Evolutionary conservation across 2,797 vertebrate species (phyloP).

Genomic region (Catamblyrhynchus diadema): DNA sequence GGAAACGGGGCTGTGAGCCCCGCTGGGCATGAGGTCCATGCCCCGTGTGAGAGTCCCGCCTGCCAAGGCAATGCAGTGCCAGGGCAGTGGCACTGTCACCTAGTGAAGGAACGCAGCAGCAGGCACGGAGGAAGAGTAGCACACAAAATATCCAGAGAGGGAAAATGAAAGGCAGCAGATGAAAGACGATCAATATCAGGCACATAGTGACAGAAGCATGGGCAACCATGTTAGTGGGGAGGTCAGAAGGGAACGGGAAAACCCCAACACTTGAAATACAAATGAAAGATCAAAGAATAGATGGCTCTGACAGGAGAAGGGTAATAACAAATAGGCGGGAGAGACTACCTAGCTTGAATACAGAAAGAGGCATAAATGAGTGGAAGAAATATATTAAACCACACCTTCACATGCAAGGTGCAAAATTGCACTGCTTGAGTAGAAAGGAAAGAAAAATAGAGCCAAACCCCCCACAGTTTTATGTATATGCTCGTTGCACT

Average conservation of each 20-base stretch:
- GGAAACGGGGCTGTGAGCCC: fast-evolving
- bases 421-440: background rate
- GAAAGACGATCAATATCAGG: background rate
- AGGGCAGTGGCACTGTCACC: background rate
- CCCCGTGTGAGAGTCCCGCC: background rate
- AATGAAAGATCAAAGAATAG: background rate
- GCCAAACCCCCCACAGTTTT: background rate
- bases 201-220: background rate
- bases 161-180: background rate
- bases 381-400: background rate
- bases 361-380: background rate
- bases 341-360: background rate
- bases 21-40: fast-evolving
- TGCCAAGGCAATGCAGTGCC: background rate
- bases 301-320: background rate
- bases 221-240: background rate
- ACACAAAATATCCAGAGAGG: background rate
- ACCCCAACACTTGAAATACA: background rate
- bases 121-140: background rate
- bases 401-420: background rate
- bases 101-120: background rate
- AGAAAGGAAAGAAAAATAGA: background rate
- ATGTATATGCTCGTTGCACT: background rate
- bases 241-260: background rate
- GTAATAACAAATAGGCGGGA: background rate